Conservation (phyloP, 2,113 vertebrate species). For the Lamprologus tigripictilis region DNA sequence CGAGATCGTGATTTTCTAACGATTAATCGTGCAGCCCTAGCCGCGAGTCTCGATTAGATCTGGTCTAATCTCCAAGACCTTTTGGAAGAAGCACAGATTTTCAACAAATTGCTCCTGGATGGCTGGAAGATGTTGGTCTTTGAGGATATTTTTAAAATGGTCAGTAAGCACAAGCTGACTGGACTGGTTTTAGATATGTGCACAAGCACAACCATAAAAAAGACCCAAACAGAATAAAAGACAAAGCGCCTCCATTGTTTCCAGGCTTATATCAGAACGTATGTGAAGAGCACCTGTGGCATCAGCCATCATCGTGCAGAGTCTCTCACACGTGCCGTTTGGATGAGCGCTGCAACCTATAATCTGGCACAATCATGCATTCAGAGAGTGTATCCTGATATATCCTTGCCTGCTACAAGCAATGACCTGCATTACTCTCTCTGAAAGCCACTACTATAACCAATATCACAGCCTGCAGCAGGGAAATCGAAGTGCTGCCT, state of each 20-base stretch:
- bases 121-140: neutral
- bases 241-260: fast-evolving
- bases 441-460: neutral
- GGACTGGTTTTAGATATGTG: neutral
- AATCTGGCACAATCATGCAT: neutral
- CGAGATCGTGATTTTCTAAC: too few species aligned
- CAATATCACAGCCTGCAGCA: neutral
- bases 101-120: fast-evolving
- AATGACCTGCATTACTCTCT: neutral
- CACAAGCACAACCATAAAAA: neutral
- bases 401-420: neutral
- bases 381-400: neutral
- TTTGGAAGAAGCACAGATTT: neutral
- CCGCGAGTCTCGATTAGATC: fast-evolving
- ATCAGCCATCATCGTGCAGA: neutral
- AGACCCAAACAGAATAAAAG: neutral
- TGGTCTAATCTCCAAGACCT: neutral
- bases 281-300: neutral
- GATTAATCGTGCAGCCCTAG: fast-evolving
- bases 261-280: neutral
- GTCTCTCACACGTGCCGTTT: neutral
- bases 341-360: neutral
- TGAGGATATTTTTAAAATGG: fast-evolving
- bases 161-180: fast-evolving
- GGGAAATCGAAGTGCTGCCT: neutral